A percentile compares a stretch with the other conserved stretches of the same genome.
phyloP scores from a whole-genome alignment of 2,888 invertebrate species.

The Atethmia centrago region DNA sequence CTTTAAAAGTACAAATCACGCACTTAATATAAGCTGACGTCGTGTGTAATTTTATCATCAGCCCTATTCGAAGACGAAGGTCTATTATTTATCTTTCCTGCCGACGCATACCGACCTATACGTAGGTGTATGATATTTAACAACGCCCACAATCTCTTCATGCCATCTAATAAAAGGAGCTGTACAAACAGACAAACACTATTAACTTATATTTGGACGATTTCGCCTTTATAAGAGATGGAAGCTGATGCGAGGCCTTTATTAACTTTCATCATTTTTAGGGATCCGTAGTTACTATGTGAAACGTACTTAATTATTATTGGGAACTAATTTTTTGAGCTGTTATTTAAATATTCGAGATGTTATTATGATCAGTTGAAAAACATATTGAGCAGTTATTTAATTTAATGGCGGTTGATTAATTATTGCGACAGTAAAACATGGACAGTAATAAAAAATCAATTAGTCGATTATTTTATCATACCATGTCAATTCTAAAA shows the following conservation, averaged over 20 bases:
- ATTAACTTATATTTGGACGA: constrained; percentile 62
- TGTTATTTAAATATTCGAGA: too few relatives aligned
- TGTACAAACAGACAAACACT: constrained; percentile 66
- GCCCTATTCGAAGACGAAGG: background rate
- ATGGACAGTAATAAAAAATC: too few relatives aligned
- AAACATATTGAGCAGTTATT: too few relatives aligned
- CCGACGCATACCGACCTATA: background rate
- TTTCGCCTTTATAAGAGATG: constrained; percentile 51
- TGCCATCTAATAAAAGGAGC: constrained; percentile 59
- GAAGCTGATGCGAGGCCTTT: constrained; percentile 40
- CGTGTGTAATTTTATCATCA: background rate
- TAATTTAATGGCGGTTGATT: too few relatives aligned
- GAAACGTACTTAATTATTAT: background rate
- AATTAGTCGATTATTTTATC: too few relatives aligned
- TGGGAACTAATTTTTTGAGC: too few relatives aligned
- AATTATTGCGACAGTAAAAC: too few relatives aligned
- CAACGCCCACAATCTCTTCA: constrained; percentile 53
- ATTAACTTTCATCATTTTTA: constrained; percentile 55
- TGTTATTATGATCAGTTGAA: too few relatives aligned
- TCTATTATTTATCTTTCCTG: constrained; percentile 7
- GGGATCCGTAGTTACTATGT: constrained; percentile 31
- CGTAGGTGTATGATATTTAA: constrained; percentile 29
- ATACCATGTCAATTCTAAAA: too few relatives aligned
- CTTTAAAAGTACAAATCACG: background rate
- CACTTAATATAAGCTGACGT: background rate